These are phyloP conservation scores for Caenorhabditis briggsae DNA, from an alignment of 1,140 invertebrate species.

Conservation along the genomic window DNA sequence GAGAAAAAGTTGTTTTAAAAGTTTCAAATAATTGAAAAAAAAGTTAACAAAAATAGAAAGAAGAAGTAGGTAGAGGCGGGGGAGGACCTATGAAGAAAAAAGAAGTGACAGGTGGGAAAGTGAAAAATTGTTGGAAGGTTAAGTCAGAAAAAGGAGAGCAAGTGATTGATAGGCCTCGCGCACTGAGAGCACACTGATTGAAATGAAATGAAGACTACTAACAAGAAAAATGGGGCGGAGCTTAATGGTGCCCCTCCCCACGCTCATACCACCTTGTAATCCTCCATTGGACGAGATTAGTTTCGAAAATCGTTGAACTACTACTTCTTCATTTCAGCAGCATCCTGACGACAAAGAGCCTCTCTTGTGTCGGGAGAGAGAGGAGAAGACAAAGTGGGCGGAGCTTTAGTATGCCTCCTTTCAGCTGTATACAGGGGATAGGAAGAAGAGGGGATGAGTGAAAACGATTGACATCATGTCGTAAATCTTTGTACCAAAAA, in stretches of 20 bases:
- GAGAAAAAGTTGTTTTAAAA: too few species aligned
- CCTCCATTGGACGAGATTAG: conserved; percentile 26
- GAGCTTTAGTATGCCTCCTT: background rate
- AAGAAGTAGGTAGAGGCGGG: background rate
- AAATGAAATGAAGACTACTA: conserved; percentile 36
- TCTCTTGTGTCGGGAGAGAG: background rate
- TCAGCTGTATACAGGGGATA: conserved; percentile 4
- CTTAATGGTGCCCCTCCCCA: background rate
- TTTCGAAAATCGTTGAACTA: conserved; percentile 30
- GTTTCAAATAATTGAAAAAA: background rate
- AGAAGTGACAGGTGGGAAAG: conserved; percentile 21
- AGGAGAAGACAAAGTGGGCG: background rate
- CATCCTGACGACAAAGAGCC: background rate
- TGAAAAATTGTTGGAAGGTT: background rate
- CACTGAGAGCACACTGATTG: background rate
- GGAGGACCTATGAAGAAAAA: background rate
- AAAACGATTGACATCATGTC: conserved; percentile 51
- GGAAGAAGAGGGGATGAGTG: conserved; percentile 1
- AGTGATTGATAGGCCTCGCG: conserved; percentile 10
- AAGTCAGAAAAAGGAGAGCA: background rate
- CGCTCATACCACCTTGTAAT: conserved; percentile 4
- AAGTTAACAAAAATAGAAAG: background rate
- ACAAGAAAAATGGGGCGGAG: background rate
- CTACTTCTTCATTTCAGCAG: background rate
- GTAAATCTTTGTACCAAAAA: conserved; percentile 29